phyloP scores from a whole-genome alignment of 2,797 vertebrate genomes.

The Chaetodon trifasciatus region DNA sequence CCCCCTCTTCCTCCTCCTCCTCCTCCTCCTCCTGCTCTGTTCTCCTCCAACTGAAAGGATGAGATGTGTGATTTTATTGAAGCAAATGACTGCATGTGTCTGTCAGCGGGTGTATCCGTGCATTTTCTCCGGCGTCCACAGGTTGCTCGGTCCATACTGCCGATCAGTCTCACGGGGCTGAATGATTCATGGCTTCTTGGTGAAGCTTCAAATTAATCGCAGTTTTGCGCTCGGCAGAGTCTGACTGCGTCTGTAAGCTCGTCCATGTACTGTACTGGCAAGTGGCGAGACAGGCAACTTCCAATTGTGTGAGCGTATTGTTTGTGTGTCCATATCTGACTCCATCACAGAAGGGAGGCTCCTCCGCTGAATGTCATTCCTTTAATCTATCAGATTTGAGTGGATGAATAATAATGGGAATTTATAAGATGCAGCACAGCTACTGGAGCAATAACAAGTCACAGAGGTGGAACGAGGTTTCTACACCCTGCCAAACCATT shows the following conservation, averaged over 20 bases:
- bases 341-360: constrained; percentile 48
- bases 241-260: constrained; percentile 38
- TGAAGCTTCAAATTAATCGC: constrained; percentile 64
- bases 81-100: constrained; percentile 47
- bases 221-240: constrained; percentile 47
- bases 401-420: constrained; percentile 45
- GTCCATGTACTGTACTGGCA: not conserved
- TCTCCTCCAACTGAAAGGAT: constrained; percentile 47
- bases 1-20: constrained; percentile 19
- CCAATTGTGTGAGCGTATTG: constrained; percentile 16
- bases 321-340: constrained; percentile 11
- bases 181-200: constrained; percentile 62
- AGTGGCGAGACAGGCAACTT: constrained; percentile 37
- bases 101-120: constrained; percentile 13
- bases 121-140: constrained; percentile 5
- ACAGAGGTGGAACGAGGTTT: constrained; percentile 17
- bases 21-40: constrained; percentile 36
- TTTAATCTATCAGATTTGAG: constrained; percentile 45
- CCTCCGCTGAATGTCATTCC: constrained; percentile 48
- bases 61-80: constrained; percentile 50
- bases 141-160: constrained; percentile 23
- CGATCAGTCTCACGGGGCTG: constrained; percentile 46
- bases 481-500: constrained; percentile 8
- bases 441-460: not conserved
- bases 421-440: constrained; percentile 15